Percentiles rank a stretch among this genome's conserved stretches.
Conservation (phyloP, 2,113 vertebrate species). For the Psammodynastes pulverulentus region DNA sequence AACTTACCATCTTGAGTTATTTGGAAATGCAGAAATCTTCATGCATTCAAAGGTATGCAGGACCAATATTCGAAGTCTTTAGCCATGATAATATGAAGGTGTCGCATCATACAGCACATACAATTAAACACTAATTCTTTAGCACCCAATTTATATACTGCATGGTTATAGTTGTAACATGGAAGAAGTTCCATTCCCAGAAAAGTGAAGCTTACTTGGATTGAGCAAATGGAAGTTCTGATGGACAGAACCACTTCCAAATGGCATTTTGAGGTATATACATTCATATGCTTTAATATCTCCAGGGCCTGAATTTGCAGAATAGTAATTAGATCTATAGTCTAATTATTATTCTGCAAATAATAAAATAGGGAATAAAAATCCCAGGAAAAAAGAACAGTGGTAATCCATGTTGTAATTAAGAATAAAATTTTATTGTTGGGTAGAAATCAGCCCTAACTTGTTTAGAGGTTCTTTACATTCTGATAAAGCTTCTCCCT, state of each 20-base stretch:
- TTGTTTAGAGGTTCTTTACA: too few relatives aligned
- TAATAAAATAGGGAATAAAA: neutral
- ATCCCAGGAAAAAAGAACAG: neutral
- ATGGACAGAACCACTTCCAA: neutral
- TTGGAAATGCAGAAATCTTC: neutral
- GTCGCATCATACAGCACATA: too few relatives aligned
- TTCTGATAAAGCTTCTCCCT: too few relatives aligned
- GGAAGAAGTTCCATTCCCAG: too few relatives aligned
- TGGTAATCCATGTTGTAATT: neutral
- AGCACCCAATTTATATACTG: neutral
- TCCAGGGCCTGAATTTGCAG: neutral
- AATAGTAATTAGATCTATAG: too few relatives aligned
- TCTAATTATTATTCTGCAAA: too few relatives aligned
- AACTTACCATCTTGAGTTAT: neutral
- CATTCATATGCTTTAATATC: neutral
- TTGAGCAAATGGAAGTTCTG: neutral
- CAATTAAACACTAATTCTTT: neutral
- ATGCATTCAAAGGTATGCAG: neutral
- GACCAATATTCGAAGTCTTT: neutral
- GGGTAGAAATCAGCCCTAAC: too few relatives aligned
- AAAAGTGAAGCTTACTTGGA: neutral
- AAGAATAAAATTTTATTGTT: too few relatives aligned
- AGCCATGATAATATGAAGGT: neutral
- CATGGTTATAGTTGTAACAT: neutral
- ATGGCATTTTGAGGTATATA: neutral